Evolutionary conservation across 1,140 invertebrate species (phyloP).

Genomic region (Babylonia areolata): DNA sequence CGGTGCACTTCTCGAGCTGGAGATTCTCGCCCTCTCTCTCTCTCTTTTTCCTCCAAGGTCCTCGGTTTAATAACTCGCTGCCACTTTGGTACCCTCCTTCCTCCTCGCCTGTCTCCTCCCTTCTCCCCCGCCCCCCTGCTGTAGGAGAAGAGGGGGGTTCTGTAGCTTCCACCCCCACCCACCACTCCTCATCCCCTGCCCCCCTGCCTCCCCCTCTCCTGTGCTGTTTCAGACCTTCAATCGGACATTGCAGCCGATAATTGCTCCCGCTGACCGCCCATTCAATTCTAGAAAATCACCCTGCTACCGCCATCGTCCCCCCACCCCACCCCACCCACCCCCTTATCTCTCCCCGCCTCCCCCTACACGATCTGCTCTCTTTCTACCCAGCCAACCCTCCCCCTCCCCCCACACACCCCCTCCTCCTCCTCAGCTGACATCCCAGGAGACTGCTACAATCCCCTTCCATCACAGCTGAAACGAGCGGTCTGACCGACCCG

Average conservation of each 20-base stretch:
- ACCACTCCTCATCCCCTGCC: not conserved
- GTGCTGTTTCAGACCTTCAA: not conserved
- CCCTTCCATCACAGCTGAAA: conserved; percentile 5
- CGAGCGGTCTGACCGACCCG: conserved; percentile 13
- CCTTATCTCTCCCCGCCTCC: not conserved
- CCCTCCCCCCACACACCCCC: not conserved
- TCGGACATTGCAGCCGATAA: conserved; percentile 12
- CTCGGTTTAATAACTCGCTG: too few species aligned
- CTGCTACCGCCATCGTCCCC: not conserved
- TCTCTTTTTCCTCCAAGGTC: too few species aligned
- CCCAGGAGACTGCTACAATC: not conserved
- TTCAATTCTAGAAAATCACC: conserved; percentile 25
- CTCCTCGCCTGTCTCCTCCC: not conserved
- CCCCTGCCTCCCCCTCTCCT: not conserved
- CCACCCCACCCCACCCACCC: not conserved
- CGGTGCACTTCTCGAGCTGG: not conserved
- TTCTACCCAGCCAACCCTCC: not conserved
- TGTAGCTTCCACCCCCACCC: not conserved
- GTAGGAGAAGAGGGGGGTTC: not conserved
- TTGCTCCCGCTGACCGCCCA: conserved; percentile 21
- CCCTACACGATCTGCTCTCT: not conserved
- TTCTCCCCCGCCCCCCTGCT: too few species aligned
- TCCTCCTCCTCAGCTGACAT: not conserved
- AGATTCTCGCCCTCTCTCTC: too few species aligned
- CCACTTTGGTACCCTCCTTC: not conserved